These are phyloP conservation scores for Syrrhaptes paradoxus DNA, from an alignment of 2,113 vertebrate genomes.

Conservation along the genomic window DNA sequence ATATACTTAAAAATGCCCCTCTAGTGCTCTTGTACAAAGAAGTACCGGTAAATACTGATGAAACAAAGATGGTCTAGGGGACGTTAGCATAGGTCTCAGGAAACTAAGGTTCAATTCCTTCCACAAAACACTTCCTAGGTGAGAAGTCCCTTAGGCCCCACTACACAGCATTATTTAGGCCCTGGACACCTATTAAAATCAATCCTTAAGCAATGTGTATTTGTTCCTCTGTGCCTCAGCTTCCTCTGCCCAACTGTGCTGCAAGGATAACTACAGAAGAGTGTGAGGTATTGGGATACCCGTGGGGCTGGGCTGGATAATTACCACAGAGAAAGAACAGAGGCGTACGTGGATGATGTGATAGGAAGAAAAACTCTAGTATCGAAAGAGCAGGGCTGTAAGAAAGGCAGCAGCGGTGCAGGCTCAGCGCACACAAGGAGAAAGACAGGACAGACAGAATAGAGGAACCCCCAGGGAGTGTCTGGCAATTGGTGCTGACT, in stretches of 20 bases:
- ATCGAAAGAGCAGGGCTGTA: background rate
- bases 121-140: constrained; percentile 57
- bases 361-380: background rate
- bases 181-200: constrained; percentile 63
- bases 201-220: constrained; percentile 29
- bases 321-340: constrained; percentile 59
- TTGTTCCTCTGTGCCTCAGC: constrained; percentile 59
- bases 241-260: constrained; percentile 66
- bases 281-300: constrained; percentile 51
- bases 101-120: constrained; percentile 31
- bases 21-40: background rate
- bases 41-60: background rate
- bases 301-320: constrained; percentile 39
- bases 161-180: constrained; percentile 43
- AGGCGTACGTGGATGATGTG: constrained; percentile 18
- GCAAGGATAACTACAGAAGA: constrained; percentile 65
- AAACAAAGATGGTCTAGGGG: constrained; percentile 1
- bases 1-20: background rate
- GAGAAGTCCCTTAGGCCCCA: constrained; percentile 50
- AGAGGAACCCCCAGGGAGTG: background rate
- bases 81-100: background rate
- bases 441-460: background rate
- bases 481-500: background rate
- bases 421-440: constrained; percentile 8
- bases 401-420: background rate